Conservation (phyloP, 2,113 vertebrate genomes). For the Mesocricetus auratus region DNA sequence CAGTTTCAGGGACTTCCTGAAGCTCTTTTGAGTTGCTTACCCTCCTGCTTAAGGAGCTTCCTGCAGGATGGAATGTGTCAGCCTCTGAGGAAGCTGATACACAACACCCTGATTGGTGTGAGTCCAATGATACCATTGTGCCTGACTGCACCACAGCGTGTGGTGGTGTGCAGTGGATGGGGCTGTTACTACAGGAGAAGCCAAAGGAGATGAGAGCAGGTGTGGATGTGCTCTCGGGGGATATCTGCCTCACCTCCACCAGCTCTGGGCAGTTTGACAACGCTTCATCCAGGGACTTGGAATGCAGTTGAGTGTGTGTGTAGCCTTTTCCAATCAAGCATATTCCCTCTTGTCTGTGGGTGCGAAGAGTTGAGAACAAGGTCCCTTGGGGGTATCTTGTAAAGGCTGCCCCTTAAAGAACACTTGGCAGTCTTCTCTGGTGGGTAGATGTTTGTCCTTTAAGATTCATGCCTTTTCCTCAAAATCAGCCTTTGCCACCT, state of each 20-base stretch:
- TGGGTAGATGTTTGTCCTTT: conserved; percentile 31
- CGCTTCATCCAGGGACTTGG: not conserved
- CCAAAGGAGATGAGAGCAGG: not conserved
- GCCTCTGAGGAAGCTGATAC: not conserved
- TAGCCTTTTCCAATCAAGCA: conserved; percentile 16
- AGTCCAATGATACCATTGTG: not conserved
- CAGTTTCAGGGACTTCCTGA: not conserved
- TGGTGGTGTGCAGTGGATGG: accelerated
- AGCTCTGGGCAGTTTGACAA: not conserved
- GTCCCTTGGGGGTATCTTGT: not conserved
- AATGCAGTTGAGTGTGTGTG: not conserved
- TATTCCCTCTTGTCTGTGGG: not conserved
- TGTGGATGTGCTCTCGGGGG: not conserved
- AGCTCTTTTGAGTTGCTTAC: not conserved
- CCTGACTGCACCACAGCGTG: accelerated
- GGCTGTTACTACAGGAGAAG: not conserved
- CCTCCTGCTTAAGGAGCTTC: not conserved
- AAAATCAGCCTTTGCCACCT: not conserved
- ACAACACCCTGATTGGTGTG: accelerated
- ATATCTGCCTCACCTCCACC: too few species aligned
- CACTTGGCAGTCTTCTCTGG: not conserved
- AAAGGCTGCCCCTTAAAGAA: not conserved
- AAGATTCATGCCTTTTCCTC: not conserved
- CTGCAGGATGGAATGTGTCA: not conserved
- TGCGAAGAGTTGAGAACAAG: not conserved